These are phyloP conservation scores for Sycobia sp. DNA, from an alignment of 1,140 invertebrate genomes.

Conservation along the genomic window DNA sequence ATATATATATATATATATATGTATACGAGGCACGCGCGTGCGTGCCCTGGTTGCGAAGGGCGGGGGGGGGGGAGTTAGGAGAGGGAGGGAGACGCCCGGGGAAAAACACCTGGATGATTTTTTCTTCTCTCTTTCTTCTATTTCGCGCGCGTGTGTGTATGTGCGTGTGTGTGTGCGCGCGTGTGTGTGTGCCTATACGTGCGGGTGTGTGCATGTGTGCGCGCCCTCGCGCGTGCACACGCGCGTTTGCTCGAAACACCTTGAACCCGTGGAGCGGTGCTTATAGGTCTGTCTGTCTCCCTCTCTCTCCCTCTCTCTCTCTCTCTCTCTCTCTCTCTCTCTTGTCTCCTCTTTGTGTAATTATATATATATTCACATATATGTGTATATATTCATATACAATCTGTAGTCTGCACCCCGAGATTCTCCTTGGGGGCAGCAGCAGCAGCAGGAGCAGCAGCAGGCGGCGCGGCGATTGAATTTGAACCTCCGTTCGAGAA, in stretches of 20 bases:
- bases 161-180: not conserved
- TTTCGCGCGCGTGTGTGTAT: not conserved
- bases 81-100: not conserved
- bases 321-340: not conserved
- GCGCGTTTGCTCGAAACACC: conserved; percentile 8
- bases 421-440: no score
- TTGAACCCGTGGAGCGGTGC: conserved; percentile 1
- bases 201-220: not conserved
- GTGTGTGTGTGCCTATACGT: not conserved
- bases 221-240: conserved; percentile 8
- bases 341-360: not conserved
- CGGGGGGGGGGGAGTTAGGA: not conserved
- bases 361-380: not conserved
- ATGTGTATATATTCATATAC: not conserved
- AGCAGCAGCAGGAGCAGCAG: no score
- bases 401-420: not conserved
- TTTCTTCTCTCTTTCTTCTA: not conserved
- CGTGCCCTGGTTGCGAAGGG: no score
- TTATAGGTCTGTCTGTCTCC: not conserved
- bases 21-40: not conserved
- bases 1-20: not conserved
- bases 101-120: conserved; percentile 23
- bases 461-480: no score
- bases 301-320: not conserved
- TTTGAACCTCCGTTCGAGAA: no score